A percentile compares a stretch with the other conserved stretches of the same genome.
Evolutionary conservation across 1,140 invertebrate genomes (phyloP).

Genomic region (Tyrophagus putrescentiae): DNA sequence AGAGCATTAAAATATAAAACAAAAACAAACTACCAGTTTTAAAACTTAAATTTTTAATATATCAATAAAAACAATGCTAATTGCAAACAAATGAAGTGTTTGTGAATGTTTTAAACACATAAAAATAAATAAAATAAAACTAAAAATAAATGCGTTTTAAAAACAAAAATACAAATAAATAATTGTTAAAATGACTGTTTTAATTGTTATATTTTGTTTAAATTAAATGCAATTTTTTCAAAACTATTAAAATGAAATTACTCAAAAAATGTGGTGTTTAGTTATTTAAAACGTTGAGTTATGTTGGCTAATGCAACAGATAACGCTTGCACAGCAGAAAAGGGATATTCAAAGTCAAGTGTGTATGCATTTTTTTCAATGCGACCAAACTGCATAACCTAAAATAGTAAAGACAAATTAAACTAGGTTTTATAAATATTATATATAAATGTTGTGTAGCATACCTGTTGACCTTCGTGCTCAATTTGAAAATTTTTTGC

Average conservation of each 20-base stretch:
- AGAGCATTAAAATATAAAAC: no score
- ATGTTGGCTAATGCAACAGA: slow-evolving; percentile 95
- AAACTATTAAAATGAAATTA: background rate
- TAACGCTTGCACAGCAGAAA: slow-evolving; percentile 94
- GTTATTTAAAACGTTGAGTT: slow-evolving; percentile 90
- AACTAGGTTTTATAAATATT: slow-evolving; percentile 14
- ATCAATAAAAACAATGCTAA: no score
- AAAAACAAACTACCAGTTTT: no score
- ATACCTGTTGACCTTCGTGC: slow-evolving; percentile 84
- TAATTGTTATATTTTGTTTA: background rate
- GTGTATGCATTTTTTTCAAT: slow-evolving; percentile 98
- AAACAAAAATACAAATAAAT: background rate
- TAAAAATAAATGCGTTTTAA: background rate
- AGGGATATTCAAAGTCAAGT: slow-evolving; percentile 95
- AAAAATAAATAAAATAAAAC: no score
- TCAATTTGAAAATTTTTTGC: slow-evolving; percentile 99
- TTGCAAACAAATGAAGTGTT: no score
- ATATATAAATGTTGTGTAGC: background rate
- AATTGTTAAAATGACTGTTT: background rate
- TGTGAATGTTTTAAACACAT: no score
- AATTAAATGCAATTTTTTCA: background rate
- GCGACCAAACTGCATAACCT: slow-evolving; percentile 98
- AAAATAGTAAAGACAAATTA: slow-evolving; percentile 10
- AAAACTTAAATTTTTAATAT: no score
- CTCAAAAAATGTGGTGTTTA: background rate